These are phyloP conservation scores for Palythoa grandiflora DNA, from an alignment of 92 coral and sea anemone species.

Conservation along the genomic window DNA sequence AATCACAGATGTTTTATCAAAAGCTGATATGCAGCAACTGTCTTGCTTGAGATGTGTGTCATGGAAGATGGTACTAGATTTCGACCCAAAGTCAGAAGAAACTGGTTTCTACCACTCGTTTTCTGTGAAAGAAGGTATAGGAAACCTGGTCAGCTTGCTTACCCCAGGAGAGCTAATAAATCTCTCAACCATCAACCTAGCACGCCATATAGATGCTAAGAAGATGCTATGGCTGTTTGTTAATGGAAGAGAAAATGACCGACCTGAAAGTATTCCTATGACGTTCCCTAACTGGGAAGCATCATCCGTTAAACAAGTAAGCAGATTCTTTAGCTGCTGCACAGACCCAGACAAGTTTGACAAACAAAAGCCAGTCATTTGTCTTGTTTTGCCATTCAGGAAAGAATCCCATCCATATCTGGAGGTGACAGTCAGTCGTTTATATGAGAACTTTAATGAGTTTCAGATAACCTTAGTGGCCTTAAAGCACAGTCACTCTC, in stretches of 20 bases:
- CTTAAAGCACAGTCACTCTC: conserved; percentile 48
- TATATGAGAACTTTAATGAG: conserved; percentile 80
- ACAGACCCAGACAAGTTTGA: conserved; percentile 89
- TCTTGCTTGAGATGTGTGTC: conserved; percentile 78
- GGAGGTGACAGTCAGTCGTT: conserved; percentile 73
- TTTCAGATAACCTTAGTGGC: conserved; percentile 64
- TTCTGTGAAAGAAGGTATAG: conserved; percentile 61
- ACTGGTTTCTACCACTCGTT: conserved; percentile 77
- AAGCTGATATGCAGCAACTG: conserved; percentile 59
- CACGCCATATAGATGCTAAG: conserved; percentile 77
- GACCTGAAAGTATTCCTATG: conserved; percentile 57
- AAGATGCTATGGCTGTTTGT: conserved; percentile 91
- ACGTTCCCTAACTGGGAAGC: conserved; percentile 77
- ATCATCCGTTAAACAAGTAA: conserved; percentile 68
- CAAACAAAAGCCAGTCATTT: conserved; percentile 81
- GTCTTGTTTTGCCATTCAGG: conserved; percentile 78
- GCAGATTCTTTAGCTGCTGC: conserved; percentile 78
- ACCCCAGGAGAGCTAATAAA: conserved; percentile 81
- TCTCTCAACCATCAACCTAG: conserved; percentile 54
- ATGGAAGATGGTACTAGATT: conserved; percentile 93
- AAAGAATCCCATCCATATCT: conserved; percentile 61
- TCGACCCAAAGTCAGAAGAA: conserved; percentile 85
- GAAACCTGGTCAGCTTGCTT: conserved; percentile 72
- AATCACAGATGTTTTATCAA: conserved; percentile 70
- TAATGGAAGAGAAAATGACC: conserved; percentile 81